These are phyloP conservation scores for Pteronura brasiliensis DNA, from an alignment of 2,113 vertebrate genomes.

Conservation along the genomic window DNA sequence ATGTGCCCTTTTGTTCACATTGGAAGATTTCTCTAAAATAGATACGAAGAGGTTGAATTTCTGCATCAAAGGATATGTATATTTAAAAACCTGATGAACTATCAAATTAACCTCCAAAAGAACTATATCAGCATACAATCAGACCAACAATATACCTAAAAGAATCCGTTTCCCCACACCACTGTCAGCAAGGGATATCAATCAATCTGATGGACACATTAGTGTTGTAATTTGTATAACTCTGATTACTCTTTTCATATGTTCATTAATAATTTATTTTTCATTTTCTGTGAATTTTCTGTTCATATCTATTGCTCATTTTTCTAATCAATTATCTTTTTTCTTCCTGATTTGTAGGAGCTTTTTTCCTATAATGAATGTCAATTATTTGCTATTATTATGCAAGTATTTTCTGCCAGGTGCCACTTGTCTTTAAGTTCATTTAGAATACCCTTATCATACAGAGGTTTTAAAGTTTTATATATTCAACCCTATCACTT, in stretches of 20 bases:
- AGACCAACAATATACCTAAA: neutral
- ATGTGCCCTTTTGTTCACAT: neutral
- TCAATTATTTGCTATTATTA: constrained; percentile 5
- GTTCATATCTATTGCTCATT: neutral
- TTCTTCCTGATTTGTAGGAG: neutral
- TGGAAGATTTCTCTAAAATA: constrained; percentile 20
- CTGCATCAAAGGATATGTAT: neutral
- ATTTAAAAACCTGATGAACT: neutral
- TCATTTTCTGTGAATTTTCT: constrained; percentile 13
- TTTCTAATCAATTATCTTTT: neutral
- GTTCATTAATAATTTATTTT: constrained; percentile 32
- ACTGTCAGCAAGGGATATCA: neutral
- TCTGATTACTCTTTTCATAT: constrained; percentile 17
- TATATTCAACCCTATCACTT: neutral
- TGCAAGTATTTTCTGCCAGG: neutral
- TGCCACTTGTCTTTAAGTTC: constrained; percentile 24
- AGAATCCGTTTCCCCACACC: neutral
- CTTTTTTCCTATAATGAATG: neutral
- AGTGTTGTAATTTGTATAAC: neutral
- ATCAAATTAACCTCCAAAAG: constrained; percentile 19
- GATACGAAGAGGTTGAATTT: neutral
- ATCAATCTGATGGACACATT: neutral
- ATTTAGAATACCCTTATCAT: constrained; percentile 9
- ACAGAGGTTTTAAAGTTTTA: neutral
- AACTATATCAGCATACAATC: neutral